These are phyloP conservation scores for Eupithecia centaureata DNA, from an alignment of 2,888 invertebrate genomes.

Conservation along the genomic window DNA sequence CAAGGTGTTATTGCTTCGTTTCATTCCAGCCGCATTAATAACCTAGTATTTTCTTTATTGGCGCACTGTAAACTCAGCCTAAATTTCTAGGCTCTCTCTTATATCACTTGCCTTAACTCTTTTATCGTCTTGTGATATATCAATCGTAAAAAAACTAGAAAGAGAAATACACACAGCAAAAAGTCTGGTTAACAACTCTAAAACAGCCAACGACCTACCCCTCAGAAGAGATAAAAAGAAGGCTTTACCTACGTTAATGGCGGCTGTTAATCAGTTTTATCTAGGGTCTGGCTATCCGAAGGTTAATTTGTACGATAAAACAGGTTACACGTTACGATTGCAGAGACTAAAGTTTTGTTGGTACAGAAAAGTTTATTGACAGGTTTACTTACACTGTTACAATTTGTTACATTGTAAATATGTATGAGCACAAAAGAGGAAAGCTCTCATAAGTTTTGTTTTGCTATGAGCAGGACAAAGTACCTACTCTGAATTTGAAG, in stretches of 20 bases:
- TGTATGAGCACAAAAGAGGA: neutral
- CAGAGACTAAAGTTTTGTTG: constrained; percentile 19
- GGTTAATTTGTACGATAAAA: constrained; percentile 56
- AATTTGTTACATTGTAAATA: neutral
- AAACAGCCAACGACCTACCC: constrained; percentile 44
- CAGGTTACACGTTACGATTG: constrained; percentile 50
- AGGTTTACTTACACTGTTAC: constrained; percentile 11
- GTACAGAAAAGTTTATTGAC: constrained; percentile 24
- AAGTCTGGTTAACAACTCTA: constrained; percentile 6
- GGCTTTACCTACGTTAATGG: constrained; percentile 50
- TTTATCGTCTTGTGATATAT: neutral
- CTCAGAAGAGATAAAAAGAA: constrained; percentile 45
- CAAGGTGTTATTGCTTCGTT: neutral
- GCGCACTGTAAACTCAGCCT: neutral
- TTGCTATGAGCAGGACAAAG: neutral
- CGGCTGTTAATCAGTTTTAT: constrained; percentile 51
- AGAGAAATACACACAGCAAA: neutral
- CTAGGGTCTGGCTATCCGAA: constrained; percentile 50
- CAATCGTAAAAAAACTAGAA: neutral
- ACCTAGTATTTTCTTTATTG: neutral
- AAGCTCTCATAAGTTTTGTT: neutral
- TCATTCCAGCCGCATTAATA: neutral
- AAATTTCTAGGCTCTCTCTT: neutral
- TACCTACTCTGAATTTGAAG: neutral
- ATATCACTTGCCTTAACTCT: neutral